Conservation (phyloP, 2,888 invertebrate species). For the Ennomos erosarius region DNA sequence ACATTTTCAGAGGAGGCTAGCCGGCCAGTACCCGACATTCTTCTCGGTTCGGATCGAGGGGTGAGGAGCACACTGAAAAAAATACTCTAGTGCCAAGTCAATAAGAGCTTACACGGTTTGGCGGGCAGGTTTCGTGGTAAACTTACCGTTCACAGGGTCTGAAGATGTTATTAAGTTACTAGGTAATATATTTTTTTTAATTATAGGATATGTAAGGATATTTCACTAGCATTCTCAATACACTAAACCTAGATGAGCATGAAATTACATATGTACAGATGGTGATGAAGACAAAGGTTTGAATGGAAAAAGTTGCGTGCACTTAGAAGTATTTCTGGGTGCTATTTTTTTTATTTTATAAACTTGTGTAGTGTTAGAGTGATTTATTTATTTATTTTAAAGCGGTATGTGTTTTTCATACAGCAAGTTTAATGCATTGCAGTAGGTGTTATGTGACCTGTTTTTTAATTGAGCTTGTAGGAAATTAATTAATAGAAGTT, state of each 20-base stretch:
- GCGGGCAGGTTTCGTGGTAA: constrained; percentile 64
- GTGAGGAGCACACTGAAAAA: constrained; percentile 85
- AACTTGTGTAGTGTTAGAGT: constrained; percentile 3
- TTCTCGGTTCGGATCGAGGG: constrained; percentile 86
- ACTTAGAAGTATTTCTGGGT: constrained; percentile 29
- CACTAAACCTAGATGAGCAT: constrained; percentile 80
- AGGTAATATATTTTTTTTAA: constrained; percentile 43
- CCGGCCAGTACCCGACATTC: constrained; percentile 78
- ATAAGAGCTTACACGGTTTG: constrained; percentile 78
- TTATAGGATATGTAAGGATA: constrained; percentile 59
- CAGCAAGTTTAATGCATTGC: neutral
- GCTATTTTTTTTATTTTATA: constrained; percentile 16
- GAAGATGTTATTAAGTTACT: constrained; percentile 36
- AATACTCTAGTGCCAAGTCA: constrained; percentile 84
- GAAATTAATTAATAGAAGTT: neutral
- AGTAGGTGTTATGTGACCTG: constrained; percentile 7
- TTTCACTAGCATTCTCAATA: constrained; percentile 83
- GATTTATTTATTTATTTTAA: neutral
- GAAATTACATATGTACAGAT: constrained; percentile 73
- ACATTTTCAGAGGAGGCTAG: constrained; percentile 85
- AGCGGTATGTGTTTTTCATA: constrained; percentile 6
- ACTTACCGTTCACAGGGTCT: constrained; percentile 50
- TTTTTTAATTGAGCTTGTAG: neutral
- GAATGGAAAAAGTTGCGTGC: constrained; percentile 39
- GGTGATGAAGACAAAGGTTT: constrained; percentile 33